Base-by-base conservation (phyloP, 2,888 invertebrate species). In the Agrotis segetum region DNA sequence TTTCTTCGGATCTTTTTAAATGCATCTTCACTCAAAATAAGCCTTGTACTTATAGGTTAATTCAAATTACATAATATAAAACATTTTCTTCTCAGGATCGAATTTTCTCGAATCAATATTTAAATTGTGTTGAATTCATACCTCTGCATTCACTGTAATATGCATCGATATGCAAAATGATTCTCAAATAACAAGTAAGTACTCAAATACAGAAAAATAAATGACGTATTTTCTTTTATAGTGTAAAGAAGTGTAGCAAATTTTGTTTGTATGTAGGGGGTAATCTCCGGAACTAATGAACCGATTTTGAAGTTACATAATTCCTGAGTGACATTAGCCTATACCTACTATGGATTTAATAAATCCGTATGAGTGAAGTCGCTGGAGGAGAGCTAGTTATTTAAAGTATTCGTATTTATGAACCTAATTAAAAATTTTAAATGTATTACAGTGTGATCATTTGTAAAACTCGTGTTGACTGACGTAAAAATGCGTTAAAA, bases 371-470 rank as follows among this genome's bases (percentile, higher is more conserved):
- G 29, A 4, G 29, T 3, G 29, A 29, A 29, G 29, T 34, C 5
- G 34, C 29, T 34, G 34, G 34, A 34, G 34, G 34, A 34, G 7
- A 0, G 34, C 34, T 34, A 29, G 29, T 29, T 34, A 34, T 34
- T 34, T 7, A 40, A 40, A 40, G 40, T 40, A 11, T 40, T 40
- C 40, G 40, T 40, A 40, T 40, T 40, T 40, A 40, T 40, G 21
- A 56, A 16, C 49, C 40, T 71, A 44, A 58, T 65, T 17, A 21
- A 29, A 16, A 29, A n/a, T 0, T 59, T 34, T 2, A 47, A 53
- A 17, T 53, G 58, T 19, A 61, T 21, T 21, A 13, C 29, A 59
- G n/a, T 16, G 56, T 44, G 61, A 76, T 69, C 61, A 77, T 61
- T 55, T 65, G 21, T 52, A n/a, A 52, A 17, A 16, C 47, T 47